Evolutionary conservation across 2,888 invertebrate genomes (phyloP).

Genomic region (Microctonus hyperodae): DNA sequence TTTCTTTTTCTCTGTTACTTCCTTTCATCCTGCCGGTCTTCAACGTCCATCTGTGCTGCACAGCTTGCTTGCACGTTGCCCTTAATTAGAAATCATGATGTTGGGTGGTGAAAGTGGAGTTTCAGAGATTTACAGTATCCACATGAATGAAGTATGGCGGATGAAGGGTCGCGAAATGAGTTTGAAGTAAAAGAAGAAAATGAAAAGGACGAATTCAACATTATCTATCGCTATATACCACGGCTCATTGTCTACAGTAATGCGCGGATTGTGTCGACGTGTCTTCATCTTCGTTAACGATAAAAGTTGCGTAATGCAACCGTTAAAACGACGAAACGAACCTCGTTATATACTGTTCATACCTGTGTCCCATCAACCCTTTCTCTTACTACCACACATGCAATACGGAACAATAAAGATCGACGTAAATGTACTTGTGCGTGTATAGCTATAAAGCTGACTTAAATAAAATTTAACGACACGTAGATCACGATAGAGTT

Average conservation of each 20-base stretch:
- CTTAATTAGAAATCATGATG: constrained; percentile 20
- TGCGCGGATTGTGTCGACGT: constrained; percentile 10
- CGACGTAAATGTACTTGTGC: constrained; percentile 44
- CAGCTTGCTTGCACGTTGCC: constrained; percentile 13
- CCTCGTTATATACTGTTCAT: constrained; percentile 48
- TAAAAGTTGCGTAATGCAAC: not conserved
- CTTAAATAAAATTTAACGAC: constrained; percentile 53
- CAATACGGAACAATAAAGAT: constrained; percentile 50
- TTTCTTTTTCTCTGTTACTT: constrained; percentile 1
- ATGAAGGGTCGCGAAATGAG: not conserved
- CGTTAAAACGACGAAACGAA: constrained; percentile 25
- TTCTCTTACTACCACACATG: constrained; percentile 19
- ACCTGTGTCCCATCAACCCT: constrained; percentile 32
- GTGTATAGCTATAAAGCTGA: constrained; percentile 41
- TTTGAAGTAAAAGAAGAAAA: constrained; percentile 7
- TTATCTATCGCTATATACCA: not conserved
- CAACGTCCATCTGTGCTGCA: not conserved
- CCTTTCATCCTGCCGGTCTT: not conserved
- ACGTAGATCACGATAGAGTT: constrained; percentile 43
- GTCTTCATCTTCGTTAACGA: constrained; percentile 26
- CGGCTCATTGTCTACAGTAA: constrained; percentile 9
- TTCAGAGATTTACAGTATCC: constrained; percentile 22
- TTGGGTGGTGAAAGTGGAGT: not conserved
- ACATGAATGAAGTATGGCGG: not conserved
- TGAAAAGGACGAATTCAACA: not conserved